Conservation (phyloP, 53 echinoderm and acorn worm species). For the Temnopleurus reevesii region DNA sequence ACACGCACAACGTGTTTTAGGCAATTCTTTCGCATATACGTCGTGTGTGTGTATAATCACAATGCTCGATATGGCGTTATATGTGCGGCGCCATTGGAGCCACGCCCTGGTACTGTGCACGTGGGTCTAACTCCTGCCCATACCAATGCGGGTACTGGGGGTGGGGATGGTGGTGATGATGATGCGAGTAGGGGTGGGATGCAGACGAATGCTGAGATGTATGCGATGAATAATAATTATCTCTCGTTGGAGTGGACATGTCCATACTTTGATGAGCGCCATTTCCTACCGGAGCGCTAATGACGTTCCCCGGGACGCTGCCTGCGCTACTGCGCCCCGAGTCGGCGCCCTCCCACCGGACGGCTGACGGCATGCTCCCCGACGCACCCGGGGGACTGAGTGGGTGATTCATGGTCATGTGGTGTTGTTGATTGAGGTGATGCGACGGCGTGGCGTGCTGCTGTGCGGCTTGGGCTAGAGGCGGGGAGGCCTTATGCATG, state of each 20-base stretch:
- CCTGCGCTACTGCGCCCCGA: background rate
- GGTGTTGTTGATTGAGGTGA: conserved; percentile 16
- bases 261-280: conserved; percentile 24
- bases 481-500: conserved; percentile 32
- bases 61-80: background rate
- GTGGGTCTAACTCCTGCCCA: conserved; percentile 13
- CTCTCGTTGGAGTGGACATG: conserved; percentile 32
- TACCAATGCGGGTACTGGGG: conserved; percentile 33
- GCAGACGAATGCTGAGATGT: conserved; percentile 11
- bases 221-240: conserved; percentile 45
- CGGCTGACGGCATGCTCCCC: conserved; percentile 29
- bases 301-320: conserved; percentile 3
- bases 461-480: conserved; percentile 26
- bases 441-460: background rate
- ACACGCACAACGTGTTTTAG: too few relatives aligned
- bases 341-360: conserved; percentile 39
- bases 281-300: conserved; percentile 3
- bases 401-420: conserved; percentile 48
- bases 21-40: too few relatives aligned
- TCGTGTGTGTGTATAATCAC: too few relatives aligned
- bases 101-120: conserved; percentile 32
- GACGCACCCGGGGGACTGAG: conserved; percentile 38
- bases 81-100: conserved; percentile 32
- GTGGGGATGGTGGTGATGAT: conserved; percentile 30
- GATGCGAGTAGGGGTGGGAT: conserved; percentile 28